Percentiles rank a stretch among this genome's conserved stretches.
phyloP scores from a whole-genome alignment of 2,113 vertebrate species.

The Callipepla californica region DNA sequence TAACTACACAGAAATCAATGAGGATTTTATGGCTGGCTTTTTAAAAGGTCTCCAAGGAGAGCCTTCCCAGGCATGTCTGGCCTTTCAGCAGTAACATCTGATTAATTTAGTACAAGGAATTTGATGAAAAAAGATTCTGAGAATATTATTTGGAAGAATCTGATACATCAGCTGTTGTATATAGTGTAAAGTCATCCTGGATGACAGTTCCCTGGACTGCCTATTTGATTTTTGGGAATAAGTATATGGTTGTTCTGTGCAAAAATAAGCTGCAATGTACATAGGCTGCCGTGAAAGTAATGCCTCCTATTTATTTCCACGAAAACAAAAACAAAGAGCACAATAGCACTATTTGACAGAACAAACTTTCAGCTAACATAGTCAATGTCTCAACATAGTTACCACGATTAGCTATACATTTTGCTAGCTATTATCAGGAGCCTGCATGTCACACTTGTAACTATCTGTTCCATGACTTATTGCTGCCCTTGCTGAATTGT shows the following conservation, averaged over 20 bases:
- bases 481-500: neutral
- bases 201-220: neutral
- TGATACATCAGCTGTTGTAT: neutral
- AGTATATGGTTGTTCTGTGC: neutral
- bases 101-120: neutral
- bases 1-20: neutral
- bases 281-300: neutral
- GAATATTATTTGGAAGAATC: neutral
- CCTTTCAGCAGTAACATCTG: neutral
- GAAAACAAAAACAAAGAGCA: neutral
- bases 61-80: neutral
- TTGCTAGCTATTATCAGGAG: neutral
- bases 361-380: neutral
- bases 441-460: neutral
- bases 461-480: too few relatives aligned
- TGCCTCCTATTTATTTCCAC: neutral
- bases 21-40: conserved; percentile 16
- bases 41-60: neutral
- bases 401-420: neutral
- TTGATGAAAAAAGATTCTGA: neutral
- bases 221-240: neutral
- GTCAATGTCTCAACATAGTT: neutral
- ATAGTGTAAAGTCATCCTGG: neutral
- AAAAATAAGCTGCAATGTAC: neutral
- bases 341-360: neutral